Evolutionary conservation across 2,113 vertebrate species (phyloP).

Genomic region (Smithornis capensis): DNA sequence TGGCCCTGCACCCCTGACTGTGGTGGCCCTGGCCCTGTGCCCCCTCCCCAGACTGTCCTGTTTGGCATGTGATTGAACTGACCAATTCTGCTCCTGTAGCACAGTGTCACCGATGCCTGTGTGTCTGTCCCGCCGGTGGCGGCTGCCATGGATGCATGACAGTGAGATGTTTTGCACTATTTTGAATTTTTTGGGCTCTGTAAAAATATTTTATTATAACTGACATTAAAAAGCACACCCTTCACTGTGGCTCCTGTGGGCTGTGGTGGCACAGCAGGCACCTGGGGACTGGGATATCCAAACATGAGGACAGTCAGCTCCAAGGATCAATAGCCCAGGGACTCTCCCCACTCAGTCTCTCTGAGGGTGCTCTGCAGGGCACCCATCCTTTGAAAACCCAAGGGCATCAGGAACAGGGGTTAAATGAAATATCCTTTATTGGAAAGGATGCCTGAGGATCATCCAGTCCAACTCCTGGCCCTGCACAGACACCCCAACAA

Average conservation of each 20-base stretch:
- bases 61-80: constrained; percentile 73
- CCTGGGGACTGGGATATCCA: too few species aligned
- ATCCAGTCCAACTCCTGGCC: fast-evolving
- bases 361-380: neutral
- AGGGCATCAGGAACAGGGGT: neutral
- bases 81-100: constrained; percentile 37
- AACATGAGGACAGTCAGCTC: neutral
- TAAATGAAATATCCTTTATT: neutral
- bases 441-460: fast-evolving
- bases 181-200: constrained; percentile 80
- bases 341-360: fast-evolving
- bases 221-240: constrained; percentile 79
- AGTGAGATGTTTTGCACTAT: constrained; percentile 83
- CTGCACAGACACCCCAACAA: neutral
- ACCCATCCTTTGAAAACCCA: neutral
- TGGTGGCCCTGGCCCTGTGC: neutral
- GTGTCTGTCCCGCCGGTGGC: constrained; percentile 62
- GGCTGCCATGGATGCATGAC: constrained; percentile 76
- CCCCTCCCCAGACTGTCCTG: neutral
- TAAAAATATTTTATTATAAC: constrained; percentile 85
- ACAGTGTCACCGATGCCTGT: constrained; percentile 42
- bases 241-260: neutral
- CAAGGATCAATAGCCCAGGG: neutral
- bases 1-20: neutral
- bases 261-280: too few species aligned